Conservation (phyloP, 2,888 invertebrate genomes). For the Acleris holmiana region DNA sequence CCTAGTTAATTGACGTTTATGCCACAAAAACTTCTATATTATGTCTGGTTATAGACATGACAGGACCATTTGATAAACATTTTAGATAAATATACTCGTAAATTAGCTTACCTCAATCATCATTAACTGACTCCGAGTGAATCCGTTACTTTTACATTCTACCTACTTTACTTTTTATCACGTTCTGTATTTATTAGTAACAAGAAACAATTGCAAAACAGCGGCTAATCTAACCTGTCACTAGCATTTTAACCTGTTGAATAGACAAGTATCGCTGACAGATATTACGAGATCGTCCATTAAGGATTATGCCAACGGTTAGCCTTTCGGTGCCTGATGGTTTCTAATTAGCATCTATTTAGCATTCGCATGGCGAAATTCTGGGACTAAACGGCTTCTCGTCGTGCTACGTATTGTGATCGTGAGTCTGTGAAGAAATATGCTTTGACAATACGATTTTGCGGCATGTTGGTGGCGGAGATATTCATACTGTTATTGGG, state of each 20-base stretch:
- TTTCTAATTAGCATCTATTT: conserved; percentile 56
- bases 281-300: conserved; percentile 46
- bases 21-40: too few species aligned
- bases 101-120: too few species aligned
- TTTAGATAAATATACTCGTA: too few species aligned
- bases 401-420: conserved; percentile 39
- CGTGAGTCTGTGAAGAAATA: conserved; percentile 35
- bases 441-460: conserved; percentile 32
- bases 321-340: conserved; percentile 39
- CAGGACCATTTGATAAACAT: too few species aligned
- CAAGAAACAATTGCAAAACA: conserved; percentile 19
- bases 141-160: too few species aligned
- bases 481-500: too few species aligned
- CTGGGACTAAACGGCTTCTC: conserved; percentile 45
- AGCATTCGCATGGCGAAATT: conserved; percentile 55
- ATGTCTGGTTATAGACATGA: too few species aligned
- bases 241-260: conserved; percentile 29
- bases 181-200: too few species aligned
- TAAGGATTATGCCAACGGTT: conserved; percentile 47
- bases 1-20: too few species aligned
- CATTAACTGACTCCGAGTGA: too few species aligned
- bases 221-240: conserved; percentile 18
- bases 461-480: conserved; percentile 9
- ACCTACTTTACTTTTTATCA: too few species aligned
- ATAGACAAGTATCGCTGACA: conserved; percentile 46